These are phyloP conservation scores for Dicrostonyx torquatus DNA, from an alignment of 2,797 vertebrate genomes.

Conservation along the genomic window DNA sequence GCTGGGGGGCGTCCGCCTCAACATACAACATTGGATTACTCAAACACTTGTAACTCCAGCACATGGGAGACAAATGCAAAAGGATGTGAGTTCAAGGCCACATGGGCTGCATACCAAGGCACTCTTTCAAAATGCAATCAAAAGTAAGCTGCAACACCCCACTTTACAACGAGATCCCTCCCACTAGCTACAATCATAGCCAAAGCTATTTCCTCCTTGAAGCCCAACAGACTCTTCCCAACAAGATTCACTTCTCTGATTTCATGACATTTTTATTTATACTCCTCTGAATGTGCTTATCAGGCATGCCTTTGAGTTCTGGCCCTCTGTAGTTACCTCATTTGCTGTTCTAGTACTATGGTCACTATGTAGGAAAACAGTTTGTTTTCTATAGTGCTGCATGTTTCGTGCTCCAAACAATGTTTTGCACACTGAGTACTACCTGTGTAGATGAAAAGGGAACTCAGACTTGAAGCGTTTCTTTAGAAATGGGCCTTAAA, in stretches of 20 bases:
- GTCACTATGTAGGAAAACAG: neutral
- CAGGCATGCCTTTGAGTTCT: neutral
- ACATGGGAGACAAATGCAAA: neutral
- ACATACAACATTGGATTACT: too few relatives aligned
- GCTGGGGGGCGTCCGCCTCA: too few relatives aligned
- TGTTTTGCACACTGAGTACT: neutral
- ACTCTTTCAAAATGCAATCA: neutral
- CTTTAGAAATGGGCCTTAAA: conserved; percentile 31
- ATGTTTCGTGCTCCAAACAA: neutral
- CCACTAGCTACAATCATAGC: neutral
- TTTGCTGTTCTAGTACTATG: neutral
- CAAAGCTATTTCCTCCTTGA: neutral
- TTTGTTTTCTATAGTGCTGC: neutral
- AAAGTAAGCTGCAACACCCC: neutral
- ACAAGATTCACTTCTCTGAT: neutral
- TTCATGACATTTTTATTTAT: neutral
- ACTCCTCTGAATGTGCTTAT: neutral
- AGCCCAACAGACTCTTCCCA: neutral
- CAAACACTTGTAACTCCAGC: neutral
- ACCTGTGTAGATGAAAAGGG: neutral
- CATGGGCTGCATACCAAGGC: neutral
- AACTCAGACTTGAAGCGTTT: neutral
- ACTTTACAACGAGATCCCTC: neutral
- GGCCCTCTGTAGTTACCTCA: neutral
- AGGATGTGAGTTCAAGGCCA: neutral